Percentiles rank a stretch among this genome's conserved stretches.
Evolutionary conservation across 2,797 vertebrate species (phyloP).

Genomic region (Melanotaenia maccullochi): DNA sequence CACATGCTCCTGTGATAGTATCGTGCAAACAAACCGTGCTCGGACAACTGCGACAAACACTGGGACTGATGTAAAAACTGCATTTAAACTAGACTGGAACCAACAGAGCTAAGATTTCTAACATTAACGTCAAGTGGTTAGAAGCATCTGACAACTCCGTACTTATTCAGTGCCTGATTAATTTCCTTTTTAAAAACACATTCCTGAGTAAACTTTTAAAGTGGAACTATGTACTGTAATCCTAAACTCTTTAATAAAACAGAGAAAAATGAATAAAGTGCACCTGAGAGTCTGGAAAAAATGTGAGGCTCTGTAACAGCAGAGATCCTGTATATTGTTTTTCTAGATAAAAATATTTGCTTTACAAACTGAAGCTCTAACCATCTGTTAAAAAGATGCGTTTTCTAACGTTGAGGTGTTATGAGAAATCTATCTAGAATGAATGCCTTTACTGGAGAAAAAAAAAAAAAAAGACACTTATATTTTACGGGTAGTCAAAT

Average conservation of each 20-base stretch:
- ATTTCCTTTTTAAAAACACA: constrained; percentile 1
- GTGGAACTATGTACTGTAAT: constrained; percentile 30
- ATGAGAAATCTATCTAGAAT: not conserved
- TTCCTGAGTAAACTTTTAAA: constrained; percentile 51
- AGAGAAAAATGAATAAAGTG: constrained; percentile 47
- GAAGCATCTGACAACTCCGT: constrained; percentile 9
- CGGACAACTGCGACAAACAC: constrained; percentile 2
- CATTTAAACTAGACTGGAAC: constrained; percentile 26
- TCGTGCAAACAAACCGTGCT: constrained; percentile 10
- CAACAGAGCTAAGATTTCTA: constrained; percentile 9
- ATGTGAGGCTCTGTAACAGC: constrained; percentile 21
- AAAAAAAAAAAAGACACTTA: constrained; percentile 1
- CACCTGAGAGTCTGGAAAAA: constrained; percentile 39
- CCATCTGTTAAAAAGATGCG: not conserved
- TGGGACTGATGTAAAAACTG: constrained; percentile 10
- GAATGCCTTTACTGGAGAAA: not conserved
- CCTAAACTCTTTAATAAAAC: constrained; percentile 23
- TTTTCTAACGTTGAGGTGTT: not conserved
- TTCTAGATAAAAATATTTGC: not conserved
- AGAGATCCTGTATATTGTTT: not conserved
- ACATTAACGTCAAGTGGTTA: not conserved
- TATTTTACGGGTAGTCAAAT: constrained; percentile 10
- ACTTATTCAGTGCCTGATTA: constrained; percentile 24
- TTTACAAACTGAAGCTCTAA: constrained; percentile 32
- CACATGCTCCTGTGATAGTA: not conserved